These are phyloP conservation scores for Steinernema hermaphroditum DNA, from an alignment of 2,888 invertebrate species.

Conservation along the genomic window DNA sequence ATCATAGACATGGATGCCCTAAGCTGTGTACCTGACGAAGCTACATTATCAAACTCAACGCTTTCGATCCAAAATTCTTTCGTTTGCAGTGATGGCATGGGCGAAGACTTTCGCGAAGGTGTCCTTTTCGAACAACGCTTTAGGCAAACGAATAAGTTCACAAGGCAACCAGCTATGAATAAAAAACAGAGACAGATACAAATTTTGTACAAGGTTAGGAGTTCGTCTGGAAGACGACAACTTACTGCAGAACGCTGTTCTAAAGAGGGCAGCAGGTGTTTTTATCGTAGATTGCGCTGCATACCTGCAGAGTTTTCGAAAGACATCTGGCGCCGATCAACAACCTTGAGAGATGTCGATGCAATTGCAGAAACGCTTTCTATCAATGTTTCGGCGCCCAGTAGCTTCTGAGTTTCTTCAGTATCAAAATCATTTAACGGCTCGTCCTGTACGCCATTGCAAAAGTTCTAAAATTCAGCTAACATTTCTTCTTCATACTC, in stretches of 20 bases:
- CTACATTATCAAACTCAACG: neutral
- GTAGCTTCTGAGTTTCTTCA: neutral
- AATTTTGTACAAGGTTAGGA: neutral
- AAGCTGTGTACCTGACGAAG: too few relatives aligned
- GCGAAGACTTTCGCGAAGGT: neutral
- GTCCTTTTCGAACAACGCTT: neutral
- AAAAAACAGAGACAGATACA: slow-evolving; percentile 1
- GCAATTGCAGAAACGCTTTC: neutral
- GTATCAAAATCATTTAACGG: neutral
- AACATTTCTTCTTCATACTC: neutral
- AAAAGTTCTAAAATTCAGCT: neutral
- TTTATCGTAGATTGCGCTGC: too few relatives aligned
- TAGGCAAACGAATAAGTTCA: neutral
- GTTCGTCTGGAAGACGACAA: neutral
- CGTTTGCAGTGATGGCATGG: neutral
- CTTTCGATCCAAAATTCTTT: slow-evolving; percentile 28
- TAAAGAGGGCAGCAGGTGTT: too few relatives aligned
- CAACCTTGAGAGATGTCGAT: neutral
- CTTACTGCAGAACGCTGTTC: neutral
- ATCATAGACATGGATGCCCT: too few relatives aligned
- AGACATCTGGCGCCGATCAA: neutral
- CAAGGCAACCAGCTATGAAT: neutral
- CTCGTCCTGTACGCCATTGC: neutral
- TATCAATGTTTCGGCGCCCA: neutral
- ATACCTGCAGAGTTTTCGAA: too few relatives aligned